Evolutionary conservation across 2,888 invertebrate genomes (phyloP).

Genomic region (Bimastos eiseni): DNA sequence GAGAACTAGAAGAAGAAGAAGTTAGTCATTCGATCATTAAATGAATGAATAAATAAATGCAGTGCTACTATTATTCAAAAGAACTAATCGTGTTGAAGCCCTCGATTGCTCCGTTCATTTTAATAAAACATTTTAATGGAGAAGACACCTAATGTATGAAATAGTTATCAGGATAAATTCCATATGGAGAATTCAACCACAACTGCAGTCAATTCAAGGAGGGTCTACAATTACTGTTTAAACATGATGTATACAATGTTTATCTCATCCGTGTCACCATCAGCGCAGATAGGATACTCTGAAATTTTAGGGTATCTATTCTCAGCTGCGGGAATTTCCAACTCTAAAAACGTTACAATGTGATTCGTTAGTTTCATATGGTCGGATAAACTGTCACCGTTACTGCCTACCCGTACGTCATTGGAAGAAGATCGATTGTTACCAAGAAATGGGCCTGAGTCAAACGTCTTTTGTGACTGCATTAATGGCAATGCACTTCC

Average conservation of each 20-base stretch:
- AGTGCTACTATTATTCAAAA: no score
- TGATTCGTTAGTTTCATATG: neutral
- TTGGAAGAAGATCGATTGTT: neutral
- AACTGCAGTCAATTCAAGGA: neutral
- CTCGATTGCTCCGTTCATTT: neutral
- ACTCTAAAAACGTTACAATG: neutral
- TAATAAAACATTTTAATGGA: neutral
- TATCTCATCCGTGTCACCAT: no score
- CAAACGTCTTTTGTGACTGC: neutral
- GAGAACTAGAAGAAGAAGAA: no score
- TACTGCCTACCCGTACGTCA: neutral
- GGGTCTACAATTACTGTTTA: neutral
- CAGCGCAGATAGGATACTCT: no score
- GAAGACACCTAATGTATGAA: no score
- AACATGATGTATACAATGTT: neutral
- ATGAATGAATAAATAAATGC: neutral
- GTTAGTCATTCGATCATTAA: neutral
- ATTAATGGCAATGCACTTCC: neutral
- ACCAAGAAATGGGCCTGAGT: neutral
- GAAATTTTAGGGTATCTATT: neutral
- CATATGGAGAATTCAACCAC: neutral
- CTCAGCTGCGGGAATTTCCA: conserved; percentile 2
- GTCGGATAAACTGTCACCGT: neutral
- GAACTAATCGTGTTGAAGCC: no score
- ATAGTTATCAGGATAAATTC: neutral